Evolutionary conservation across 2,797 vertebrate genomes (phyloP).

Genomic region (Thaleichthys pacificus): DNA sequence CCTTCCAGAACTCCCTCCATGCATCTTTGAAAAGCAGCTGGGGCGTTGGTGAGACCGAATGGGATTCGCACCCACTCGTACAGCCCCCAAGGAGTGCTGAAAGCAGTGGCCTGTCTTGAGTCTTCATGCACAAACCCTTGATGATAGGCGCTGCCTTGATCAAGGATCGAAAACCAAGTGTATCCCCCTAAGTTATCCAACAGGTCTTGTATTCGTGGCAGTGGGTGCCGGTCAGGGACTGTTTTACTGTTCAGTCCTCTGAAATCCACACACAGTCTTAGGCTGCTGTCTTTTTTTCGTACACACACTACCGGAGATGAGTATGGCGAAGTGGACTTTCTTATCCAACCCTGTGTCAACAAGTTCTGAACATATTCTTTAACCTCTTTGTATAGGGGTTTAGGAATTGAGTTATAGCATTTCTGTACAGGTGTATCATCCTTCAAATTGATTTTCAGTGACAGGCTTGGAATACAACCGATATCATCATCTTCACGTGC

Average conservation of each 20-base stretch:
- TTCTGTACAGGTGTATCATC: constrained; percentile 23
- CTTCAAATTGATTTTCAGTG: constrained; percentile 13
- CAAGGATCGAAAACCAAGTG: constrained; percentile 30
- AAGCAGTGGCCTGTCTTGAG: constrained; percentile 10
- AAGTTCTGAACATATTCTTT: constrained; percentile 28
- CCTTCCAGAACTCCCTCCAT: constrained; percentile 20
- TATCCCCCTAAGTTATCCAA: constrained; percentile 26
- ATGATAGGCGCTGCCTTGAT: background rate
- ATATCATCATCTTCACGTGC: constrained; percentile 8
- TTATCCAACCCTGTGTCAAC: constrained; percentile 3
- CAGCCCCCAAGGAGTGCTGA: constrained; percentile 11
- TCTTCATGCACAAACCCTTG: constrained; percentile 15
- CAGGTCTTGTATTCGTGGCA: constrained; percentile 36
- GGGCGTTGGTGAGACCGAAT: constrained; percentile 12
- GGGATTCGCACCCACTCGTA: constrained; percentile 26
- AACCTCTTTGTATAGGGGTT: constrained; percentile 26
- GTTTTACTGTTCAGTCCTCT: constrained; percentile 24
- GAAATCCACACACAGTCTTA: constrained; percentile 24
- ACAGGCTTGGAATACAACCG: constrained; percentile 6
- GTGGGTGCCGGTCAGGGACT: constrained; percentile 25
- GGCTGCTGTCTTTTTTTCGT: constrained; percentile 9
- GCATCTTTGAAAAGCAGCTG: background rate
- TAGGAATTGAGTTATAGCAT: constrained; percentile 5
- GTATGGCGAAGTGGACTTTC: constrained; percentile 11
- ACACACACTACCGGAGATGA: constrained; percentile 11